Percentiles rank a stretch among this genome's conserved stretches.
Conservation (phyloP, 2,797 vertebrate species). For the Enteromius treurensis region DNA sequence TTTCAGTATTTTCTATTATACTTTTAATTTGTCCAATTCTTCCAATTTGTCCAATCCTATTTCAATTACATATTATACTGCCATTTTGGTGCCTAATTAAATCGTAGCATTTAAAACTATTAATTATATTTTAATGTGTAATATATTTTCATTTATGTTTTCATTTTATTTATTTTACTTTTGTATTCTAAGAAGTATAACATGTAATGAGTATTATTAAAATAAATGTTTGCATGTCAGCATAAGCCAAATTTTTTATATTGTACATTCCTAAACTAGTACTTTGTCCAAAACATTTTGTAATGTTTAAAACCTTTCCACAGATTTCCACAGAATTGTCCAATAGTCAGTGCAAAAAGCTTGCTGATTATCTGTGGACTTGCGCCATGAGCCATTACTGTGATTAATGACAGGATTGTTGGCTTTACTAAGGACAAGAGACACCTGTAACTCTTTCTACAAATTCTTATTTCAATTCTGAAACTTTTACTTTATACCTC, state of each 20-base stretch:
- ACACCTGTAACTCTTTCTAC: neutral
- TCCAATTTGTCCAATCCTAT: too few relatives aligned
- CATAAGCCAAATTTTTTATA: neutral
- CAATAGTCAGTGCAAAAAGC: neutral
- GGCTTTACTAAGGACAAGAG: neutral
- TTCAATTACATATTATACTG: too few relatives aligned
- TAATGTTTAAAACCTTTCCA: neutral
- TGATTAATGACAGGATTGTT: neutral
- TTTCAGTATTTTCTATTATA: too few relatives aligned
- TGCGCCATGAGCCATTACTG: neutral
- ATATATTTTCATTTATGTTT: neutral
- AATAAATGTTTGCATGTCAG: neutral
- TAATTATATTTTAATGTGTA: neutral
- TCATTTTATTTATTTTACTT: neutral
- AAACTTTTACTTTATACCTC: neutral
- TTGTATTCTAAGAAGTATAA: neutral
- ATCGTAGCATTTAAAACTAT: neutral
- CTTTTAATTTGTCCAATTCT: too few relatives aligned
- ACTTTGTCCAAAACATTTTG: neutral
- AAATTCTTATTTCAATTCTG: neutral
- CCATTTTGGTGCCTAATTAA: neutral
- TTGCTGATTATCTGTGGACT: neutral
- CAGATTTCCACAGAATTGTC: neutral
- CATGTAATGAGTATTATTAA: neutral
- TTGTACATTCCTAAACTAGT: neutral